These are phyloP conservation scores for Dendrocincla fuliginosa DNA, from an alignment of 2,797 vertebrate species.

Conservation along the genomic window DNA sequence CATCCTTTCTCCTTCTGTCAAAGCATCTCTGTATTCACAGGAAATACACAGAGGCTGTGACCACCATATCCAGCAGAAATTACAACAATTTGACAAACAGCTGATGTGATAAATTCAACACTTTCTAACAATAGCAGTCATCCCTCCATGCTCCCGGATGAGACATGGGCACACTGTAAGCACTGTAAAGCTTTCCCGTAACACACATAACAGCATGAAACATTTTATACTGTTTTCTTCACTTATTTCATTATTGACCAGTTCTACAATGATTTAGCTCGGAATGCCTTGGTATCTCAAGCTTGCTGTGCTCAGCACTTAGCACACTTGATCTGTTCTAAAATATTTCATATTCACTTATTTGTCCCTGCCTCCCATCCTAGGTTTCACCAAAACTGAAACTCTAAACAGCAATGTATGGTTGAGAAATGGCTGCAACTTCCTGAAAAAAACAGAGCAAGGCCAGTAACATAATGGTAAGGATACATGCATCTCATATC, in stretches of 20 bases:
- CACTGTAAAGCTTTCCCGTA: not conserved
- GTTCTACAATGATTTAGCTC: not conserved
- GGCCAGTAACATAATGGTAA: not conserved
- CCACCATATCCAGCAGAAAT: not conserved
- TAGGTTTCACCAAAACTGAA: not conserved
- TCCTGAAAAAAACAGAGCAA: not conserved
- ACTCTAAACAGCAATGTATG: not conserved
- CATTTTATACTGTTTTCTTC: not conserved
- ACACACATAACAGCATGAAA: not conserved
- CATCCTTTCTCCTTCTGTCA: not conserved
- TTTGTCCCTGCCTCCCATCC: rapidly evolving
- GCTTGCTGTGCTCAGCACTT: not conserved
- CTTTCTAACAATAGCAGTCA: not conserved
- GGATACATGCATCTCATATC: not conserved
- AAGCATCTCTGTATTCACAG: not conserved
- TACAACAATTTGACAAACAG: not conserved
- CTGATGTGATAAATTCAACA: not conserved
- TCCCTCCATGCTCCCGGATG: rapidly evolving
- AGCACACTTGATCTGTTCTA: not conserved
- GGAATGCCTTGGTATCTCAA: not conserved
- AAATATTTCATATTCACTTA: not conserved
- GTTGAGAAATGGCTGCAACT: not conserved
- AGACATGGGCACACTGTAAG: not conserved
- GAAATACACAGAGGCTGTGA: not conserved
- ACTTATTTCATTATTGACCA: not conserved